phyloP scores from a whole-genome alignment of 2,888 invertebrate species.

The Phasia obesa region DNA sequence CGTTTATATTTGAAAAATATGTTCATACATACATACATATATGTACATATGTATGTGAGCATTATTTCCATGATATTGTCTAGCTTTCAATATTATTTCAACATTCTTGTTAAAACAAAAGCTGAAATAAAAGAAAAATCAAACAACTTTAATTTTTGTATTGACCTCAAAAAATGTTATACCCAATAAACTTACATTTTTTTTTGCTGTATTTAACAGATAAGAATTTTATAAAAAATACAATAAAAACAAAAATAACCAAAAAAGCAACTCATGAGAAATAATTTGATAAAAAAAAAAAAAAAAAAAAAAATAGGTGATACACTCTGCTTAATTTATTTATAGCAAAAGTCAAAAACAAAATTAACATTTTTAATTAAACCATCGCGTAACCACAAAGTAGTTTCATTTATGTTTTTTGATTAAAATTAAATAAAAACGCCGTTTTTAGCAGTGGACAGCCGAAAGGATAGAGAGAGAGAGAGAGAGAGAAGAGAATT shows the following conservation, averaged over 20 bases:
- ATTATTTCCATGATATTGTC: not conserved
- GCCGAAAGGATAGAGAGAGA: too few relatives aligned
- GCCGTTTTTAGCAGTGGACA: too few relatives aligned
- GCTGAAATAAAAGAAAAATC: constrained; percentile 10
- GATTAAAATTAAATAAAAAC: too few relatives aligned
- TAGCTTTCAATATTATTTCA: constrained; percentile 12
- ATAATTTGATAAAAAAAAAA: constrained; percentile 36
- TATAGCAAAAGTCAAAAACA: constrained; percentile 1
- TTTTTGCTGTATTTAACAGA: constrained; percentile 48
- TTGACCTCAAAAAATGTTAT: constrained; percentile 54
- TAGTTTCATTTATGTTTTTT: too few relatives aligned
- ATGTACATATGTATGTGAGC: too few relatives aligned
- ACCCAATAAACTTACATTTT: constrained; percentile 14
- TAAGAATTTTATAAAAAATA: constrained; percentile 58
- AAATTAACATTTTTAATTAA: constrained; percentile 63
- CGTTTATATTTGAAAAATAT: not conserved
- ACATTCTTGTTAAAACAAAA: constrained; percentile 2
- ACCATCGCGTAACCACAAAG: not conserved
- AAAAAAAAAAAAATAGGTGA: not conserved
- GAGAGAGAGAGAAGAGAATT: too few relatives aligned
- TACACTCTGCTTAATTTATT: not conserved
- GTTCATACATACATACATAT: not conserved
- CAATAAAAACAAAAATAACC: constrained; percentile 7
- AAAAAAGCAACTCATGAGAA: constrained; percentile 38
- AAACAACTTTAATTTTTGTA: constrained; percentile 23